Percentiles rank a stretch among this genome's conserved stretches.
These are phyloP conservation scores for Melikaiella ostensackeni DNA, from an alignment of 2,888 invertebrate species.

Conservation along the genomic window DNA sequence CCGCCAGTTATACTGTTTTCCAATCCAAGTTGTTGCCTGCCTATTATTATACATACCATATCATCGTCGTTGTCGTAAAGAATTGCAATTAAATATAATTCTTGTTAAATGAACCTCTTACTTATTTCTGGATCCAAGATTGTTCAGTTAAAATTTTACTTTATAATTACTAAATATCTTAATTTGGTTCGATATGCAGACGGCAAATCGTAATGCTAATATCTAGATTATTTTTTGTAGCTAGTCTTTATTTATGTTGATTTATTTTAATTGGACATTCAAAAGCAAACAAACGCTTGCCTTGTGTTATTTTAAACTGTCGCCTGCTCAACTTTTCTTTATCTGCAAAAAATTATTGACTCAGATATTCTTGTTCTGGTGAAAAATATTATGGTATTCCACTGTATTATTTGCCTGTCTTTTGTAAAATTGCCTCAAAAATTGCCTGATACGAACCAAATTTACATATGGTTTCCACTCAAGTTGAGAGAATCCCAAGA, in stretches of 20 bases:
- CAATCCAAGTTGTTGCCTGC: conserved; percentile 58
- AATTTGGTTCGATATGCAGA: background rate
- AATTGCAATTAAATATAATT: conserved; percentile 55
- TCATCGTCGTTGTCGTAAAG: conserved; percentile 65
- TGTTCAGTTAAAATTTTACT: background rate
- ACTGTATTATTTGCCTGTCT: no score
- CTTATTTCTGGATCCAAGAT: background rate
- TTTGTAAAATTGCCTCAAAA: background rate
- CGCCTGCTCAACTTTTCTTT: background rate
- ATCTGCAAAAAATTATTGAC: background rate
- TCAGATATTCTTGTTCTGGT: background rate
- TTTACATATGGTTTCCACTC: no score
- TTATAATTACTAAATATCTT: background rate
- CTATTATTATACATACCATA: conserved; percentile 67
- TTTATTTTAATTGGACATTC: background rate
- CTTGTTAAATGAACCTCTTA: conserved; percentile 52
- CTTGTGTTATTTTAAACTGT: background rate
- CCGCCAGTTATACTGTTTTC: conserved; percentile 56
- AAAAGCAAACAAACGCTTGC: background rate
- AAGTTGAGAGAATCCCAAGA: no score
- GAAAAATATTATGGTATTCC: background rate
- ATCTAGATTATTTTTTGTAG: background rate
- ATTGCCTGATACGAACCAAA: background rate
- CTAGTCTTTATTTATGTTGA: background rate
- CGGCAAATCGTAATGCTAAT: background rate